Evolutionary conservation across 2,797 vertebrate genomes (phyloP).

Genomic region (Sebastiscus albofasciatus): DNA sequence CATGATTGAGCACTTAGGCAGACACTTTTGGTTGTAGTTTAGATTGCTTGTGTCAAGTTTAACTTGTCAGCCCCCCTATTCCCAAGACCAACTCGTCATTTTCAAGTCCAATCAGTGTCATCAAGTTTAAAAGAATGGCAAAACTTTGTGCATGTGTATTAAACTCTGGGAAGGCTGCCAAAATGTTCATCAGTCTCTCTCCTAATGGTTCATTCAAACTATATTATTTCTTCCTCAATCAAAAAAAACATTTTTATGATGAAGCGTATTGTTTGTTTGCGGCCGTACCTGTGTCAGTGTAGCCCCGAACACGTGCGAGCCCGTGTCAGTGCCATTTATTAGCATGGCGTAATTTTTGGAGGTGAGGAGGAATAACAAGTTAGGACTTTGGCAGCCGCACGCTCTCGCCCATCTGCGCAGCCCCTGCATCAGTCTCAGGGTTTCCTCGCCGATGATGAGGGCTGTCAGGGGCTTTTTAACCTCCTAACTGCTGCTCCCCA

Average conservation of each 20-base stretch:
- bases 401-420: conserved; percentile 94
- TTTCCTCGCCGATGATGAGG: conserved; percentile 99
- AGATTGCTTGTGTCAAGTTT: conserved; percentile 72
- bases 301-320: conserved; percentile 16
- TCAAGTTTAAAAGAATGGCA: conserved; percentile 45
- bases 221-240: neutral
- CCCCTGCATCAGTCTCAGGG: conserved; percentile 94
- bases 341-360: conserved; percentile 84
- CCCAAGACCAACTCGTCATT: conserved; percentile 59
- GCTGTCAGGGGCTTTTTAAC: conserved; percentile 99
- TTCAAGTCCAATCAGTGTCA: conserved; percentile 68
- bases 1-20: conserved; percentile 72
- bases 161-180: conserved; percentile 5
- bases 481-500: conserved; percentile 99
- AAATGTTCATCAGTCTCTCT: neutral
- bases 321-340: conserved; percentile 65
- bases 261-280: conserved; percentile 1
- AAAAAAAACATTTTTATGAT: neutral
- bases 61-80: conserved; percentile 67
- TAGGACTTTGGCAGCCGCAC: conserved; percentile 91
- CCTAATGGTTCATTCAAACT: neutral
- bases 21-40: conserved; percentile 65
- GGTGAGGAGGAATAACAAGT: conserved; percentile 97
- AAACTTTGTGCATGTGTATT: conserved; percentile 47
- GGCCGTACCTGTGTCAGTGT: conserved; percentile 18